These are phyloP conservation scores for Dilophus febrilis DNA, from an alignment of 2,888 invertebrate species.

Conservation along the genomic window DNA sequence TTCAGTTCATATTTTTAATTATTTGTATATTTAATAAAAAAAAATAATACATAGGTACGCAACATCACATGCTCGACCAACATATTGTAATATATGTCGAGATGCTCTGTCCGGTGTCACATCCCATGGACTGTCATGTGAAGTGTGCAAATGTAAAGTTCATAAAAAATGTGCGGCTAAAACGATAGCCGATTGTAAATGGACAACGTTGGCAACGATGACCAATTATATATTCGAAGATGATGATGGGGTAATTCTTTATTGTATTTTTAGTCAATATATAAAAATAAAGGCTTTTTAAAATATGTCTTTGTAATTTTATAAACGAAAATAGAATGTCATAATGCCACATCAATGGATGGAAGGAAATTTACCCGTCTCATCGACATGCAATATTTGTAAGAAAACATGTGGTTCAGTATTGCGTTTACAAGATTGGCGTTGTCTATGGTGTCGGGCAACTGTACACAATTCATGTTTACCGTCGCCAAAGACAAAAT, in stretches of 20 bases:
- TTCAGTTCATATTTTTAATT: no score
- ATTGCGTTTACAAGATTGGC: constrained; percentile 83
- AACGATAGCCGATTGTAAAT: constrained; percentile 89
- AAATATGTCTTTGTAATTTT: not conserved
- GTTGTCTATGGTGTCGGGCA: constrained; percentile 89
- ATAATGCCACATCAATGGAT: constrained; percentile 98
- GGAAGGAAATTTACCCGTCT: constrained; percentile 91
- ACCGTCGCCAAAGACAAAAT: constrained; percentile 57
- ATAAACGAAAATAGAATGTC: constrained; percentile 40
- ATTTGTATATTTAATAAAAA: no score
- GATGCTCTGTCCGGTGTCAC: constrained; percentile 87
- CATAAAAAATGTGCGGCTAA: constrained; percentile 90
- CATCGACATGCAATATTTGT: constrained; percentile 81
- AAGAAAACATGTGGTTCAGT: constrained; percentile 96
- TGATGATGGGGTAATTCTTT: constrained; percentile 58
- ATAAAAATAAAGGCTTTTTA: no score
- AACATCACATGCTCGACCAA: constrained; percentile 85
- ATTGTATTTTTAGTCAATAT: not conserved
- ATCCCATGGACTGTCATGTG: constrained; percentile 89
- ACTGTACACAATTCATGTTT: constrained; percentile 86
- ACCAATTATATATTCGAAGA: constrained; percentile 92
- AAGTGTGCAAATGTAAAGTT: constrained; percentile 93
- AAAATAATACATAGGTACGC: constrained; percentile 50
- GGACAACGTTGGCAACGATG: constrained; percentile 89
- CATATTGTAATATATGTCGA: constrained; percentile 92